A percentile compares a stretch with the other conserved stretches of the same genome.
Evolutionary conservation across 30 jellyfish, hydroid and myxozoan species (phyloP).

Genomic region (Clytia hemisphaerica): DNA sequence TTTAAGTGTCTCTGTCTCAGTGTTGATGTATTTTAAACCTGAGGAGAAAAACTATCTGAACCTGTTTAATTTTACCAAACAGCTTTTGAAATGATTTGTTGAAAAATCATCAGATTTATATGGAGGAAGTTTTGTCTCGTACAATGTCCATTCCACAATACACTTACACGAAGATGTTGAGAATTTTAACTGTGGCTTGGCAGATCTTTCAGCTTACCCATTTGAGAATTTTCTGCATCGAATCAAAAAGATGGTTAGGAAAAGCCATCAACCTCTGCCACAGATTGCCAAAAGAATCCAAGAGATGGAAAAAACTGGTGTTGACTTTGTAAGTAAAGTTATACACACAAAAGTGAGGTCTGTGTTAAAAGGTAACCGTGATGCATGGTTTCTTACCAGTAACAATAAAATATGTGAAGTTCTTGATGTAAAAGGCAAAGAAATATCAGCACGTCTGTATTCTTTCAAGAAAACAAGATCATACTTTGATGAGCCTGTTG

Average conservation of each 20-base stretch:
- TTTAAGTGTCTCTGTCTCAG: neutral
- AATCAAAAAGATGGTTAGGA: neutral
- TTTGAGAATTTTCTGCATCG: conserved; percentile 6
- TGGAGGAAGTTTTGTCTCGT: conserved; percentile 7
- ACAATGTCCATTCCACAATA: conserved; percentile 1
- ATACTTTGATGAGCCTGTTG: neutral
- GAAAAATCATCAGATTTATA: neutral
- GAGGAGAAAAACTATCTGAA: neutral
- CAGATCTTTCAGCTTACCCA: conserved; percentile 1
- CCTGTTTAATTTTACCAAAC: neutral
- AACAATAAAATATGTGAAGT: conserved; percentile 3
- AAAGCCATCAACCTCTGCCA: neutral
- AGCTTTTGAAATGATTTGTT: conserved; percentile 11
- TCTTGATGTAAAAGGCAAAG: neutral
- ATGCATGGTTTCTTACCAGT: conserved; percentile 1
- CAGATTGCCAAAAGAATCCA: neutral
- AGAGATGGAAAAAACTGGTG: neutral
- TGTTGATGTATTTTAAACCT: neutral
- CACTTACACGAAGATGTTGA: conserved; percentile 13
- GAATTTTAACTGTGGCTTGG: neutral
- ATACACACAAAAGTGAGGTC: neutral
- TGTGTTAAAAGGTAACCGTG: neutral
- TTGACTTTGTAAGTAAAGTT: neutral
- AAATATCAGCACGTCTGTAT: neutral
- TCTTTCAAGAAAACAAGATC: neutral